Base-by-base conservation (phyloP, 53 echinoderm and acorn worm genomes). In the Stichopus horrens region DNA sequence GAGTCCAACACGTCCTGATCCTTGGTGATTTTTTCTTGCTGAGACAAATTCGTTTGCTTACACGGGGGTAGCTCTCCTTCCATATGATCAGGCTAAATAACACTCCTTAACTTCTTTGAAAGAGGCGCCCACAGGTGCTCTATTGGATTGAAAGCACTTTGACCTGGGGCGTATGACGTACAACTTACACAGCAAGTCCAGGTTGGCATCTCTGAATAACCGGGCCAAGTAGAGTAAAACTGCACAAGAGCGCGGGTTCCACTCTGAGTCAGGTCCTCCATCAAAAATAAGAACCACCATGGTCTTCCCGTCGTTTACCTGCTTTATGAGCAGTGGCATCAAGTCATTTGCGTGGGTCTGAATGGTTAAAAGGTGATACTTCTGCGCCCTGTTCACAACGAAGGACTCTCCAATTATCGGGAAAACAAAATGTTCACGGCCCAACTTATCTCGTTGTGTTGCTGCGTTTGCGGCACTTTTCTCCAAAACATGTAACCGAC, bases 61-160 rank as follows among this genome's bases (percentile, higher is more conserved):
- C 4, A n/a, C 6, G 7, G 60, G 21, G 65, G 23, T 13, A 22
- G 4, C 19, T 90, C 90, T 52, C 93, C 90, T 4, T 84, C 71
- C 55, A 93, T 74, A 23, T 65, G 79, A 55, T 80, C 54, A 37
- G 78, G 75, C 55, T 90, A 63, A 18, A 85, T 59, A 4, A 93
- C 93, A 1, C 77, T 68, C 0, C 78, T 88, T 8, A 93, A 76
- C 23, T 57, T 83, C 21, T 63, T 83, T 22, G 88, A 88, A 3
- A 93, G 58, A 0, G 90, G 90, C 7, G n/a, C n/a, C n/a, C n/a
- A n/a, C n/a, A n/a, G n/a, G n/a, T n/a, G n/a, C n/a, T n/a, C n/a
- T n/a, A n/a, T 90, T n/a, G 81, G 90, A 51, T 90, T 92, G 18
- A 75, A 76, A 11, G 93, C 90, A 52, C 90, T 90, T 21, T 90